phyloP scores from a whole-genome alignment of 2,113 vertebrate genomes.

The Rattus rattus region DNA sequence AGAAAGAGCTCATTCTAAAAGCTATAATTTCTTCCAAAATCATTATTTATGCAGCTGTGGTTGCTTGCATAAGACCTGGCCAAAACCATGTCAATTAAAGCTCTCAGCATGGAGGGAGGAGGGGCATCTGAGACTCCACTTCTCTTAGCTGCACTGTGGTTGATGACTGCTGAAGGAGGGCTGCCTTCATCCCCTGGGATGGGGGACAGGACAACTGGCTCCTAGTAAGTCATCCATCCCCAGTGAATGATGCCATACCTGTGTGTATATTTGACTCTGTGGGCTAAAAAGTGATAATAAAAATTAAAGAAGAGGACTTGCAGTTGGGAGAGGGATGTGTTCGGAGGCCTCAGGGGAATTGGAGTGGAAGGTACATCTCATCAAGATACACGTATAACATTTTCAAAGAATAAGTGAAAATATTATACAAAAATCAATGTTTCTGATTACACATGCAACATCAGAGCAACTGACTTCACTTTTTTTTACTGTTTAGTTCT shows the following conservation, averaged over 20 bases:
- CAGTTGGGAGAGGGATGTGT: not conserved
- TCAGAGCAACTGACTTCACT: not conserved
- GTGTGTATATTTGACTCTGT: not conserved
- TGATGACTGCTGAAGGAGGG: not conserved
- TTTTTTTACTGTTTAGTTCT: not conserved
- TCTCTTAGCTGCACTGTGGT: not conserved
- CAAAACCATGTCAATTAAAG: not conserved
- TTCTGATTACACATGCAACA: not conserved
- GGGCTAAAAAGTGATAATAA: not conserved
- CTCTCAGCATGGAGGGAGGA: not conserved
- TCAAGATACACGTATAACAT: not conserved
- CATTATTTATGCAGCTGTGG: not conserved
- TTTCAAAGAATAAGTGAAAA: not conserved
- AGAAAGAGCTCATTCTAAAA: not conserved
- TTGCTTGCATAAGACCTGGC: not conserved
- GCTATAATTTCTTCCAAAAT: not conserved
- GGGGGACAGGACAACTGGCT: not conserved
- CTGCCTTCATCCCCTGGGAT: not conserved
- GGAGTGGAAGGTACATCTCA: not conserved
- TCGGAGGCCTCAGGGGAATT: not conserved
- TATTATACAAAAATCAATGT: not conserved
- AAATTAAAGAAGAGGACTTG: not conserved
- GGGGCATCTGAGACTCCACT: not conserved
- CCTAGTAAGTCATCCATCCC: not conserved
- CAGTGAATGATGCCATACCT: not conserved